Conservation (phyloP, 2,113 vertebrate species). For the Podiceps cristatus region DNA sequence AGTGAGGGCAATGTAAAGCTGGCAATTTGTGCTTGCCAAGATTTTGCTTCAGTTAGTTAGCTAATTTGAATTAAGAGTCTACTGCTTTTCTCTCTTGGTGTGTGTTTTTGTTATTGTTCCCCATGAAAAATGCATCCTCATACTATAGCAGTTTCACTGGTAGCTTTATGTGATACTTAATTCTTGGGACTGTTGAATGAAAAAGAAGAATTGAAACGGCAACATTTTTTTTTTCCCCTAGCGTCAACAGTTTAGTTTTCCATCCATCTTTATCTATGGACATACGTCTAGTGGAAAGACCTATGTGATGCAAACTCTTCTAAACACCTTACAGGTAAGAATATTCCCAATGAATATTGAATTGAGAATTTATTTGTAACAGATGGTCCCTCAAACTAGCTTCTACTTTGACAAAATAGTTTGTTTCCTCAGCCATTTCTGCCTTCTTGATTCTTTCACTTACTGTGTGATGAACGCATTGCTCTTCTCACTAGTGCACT, state of each 20-base stretch:
- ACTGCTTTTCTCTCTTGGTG: neutral
- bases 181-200: neutral
- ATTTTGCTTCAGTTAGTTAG: neutral
- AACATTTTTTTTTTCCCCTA: conserved; percentile 27
- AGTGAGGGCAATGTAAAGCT: neutral
- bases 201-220: neutral
- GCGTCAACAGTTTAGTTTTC: conserved; percentile 91
- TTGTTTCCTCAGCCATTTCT: neutral
- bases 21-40: neutral
- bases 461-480: neutral
- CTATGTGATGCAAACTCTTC: conserved; percentile 85
- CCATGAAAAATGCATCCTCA: neutral
- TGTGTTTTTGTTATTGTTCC: neutral
- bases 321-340: conserved; percentile 90
- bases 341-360: neutral
- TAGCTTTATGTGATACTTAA: neutral
- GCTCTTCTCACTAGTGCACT: neutral
- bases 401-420: neutral
- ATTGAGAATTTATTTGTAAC: neutral
- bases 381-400: neutral
- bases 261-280: conserved; percentile 94
- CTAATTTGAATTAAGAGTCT: neutral
- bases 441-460: neutral
- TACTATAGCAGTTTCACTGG: neutral
- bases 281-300: conserved; percentile 95